Base-by-base conservation (phyloP, 2,888 invertebrate species). In the Choreutis nemorana region DNA sequence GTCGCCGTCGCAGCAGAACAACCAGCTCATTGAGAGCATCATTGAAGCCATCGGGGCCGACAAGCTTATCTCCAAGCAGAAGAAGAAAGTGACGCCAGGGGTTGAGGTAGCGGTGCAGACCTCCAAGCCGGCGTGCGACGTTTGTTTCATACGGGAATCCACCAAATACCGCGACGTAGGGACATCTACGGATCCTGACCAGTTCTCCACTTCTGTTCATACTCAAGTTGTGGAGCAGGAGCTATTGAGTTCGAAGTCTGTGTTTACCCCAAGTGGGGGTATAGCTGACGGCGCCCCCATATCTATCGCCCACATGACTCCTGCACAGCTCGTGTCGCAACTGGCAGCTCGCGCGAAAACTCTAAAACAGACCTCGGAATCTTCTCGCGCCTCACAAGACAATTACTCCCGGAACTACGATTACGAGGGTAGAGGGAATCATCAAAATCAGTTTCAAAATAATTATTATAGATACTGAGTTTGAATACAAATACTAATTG, bases 151-250 rank as follows among this genome's bases (percentile, higher is more conserved):
- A 14, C 65, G 73, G 14, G 63, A 64, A n/a, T 44, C 57, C 2
- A 63, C 57, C 2, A 54, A 46, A 30, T 44, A 35, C 23, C 29
- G 37, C n/a, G 54, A 59, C 1, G 44, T 36, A 1, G 39, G 44
- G 8, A 72, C 72, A 0, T 48, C 50, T 1, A 50, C 56, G 2
- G 68, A 73, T 18, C 42, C 44, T 0, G 59, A 61, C 3, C 41
- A 67, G 18, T 66, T 77, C 36, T 48, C 50, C 21, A 40, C 55
- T 1, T 45, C 72, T 2, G 56, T 65, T 15, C 70, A 78, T 36
- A 77, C 75, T 3, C 78, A 77, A 47, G 77, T 77, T 3, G 52
- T 72, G 20, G 77, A 77, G 31, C 61, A 73, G 25, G 77, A 77
- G 42, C 46, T 78, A 28, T 39, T 60, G 11, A 75, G 44, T 46